Conservation (phyloP, 1,140 invertebrate species). For the Tribolium madens region DNA sequence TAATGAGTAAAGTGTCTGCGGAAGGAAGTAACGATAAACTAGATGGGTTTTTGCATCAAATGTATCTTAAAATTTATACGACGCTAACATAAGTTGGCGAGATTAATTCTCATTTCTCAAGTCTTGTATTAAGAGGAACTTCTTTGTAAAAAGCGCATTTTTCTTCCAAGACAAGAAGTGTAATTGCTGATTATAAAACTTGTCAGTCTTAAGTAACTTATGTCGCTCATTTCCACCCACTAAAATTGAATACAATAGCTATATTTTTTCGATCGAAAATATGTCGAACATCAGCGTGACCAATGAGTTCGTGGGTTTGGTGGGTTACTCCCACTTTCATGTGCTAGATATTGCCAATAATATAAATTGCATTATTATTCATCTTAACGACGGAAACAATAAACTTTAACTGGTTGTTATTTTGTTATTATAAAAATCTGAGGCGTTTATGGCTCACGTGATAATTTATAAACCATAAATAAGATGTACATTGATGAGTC, state of each 20-base stretch:
- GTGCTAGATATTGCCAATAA: conserved; percentile 34
- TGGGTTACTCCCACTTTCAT: conserved; percentile 13
- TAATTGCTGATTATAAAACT: conserved; percentile 10
- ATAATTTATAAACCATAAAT: conserved; percentile 25
- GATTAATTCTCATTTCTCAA: not conserved
- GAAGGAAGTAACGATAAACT: not conserved
- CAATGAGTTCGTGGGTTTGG: conserved; percentile 35
- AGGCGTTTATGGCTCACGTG: not conserved
- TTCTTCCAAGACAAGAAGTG: not conserved
- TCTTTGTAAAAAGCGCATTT: not conserved
- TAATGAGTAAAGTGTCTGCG: not conserved
- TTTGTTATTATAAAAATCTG: not conserved
- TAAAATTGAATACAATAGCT: conserved; percentile 26
- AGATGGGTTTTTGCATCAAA: not conserved
- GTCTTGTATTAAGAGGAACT: no score
- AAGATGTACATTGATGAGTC: not conserved
- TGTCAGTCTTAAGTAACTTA: conserved; percentile 18
- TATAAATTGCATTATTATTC: conserved; percentile 25
- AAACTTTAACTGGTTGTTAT: conserved; percentile 27
- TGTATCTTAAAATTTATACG: no score
- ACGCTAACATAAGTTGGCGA: not conserved
- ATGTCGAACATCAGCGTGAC: conserved; percentile 35
- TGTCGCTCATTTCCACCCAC: conserved; percentile 26
- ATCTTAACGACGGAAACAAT: conserved; percentile 29
- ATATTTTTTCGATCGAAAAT: conserved; percentile 36